These are phyloP conservation scores for Daphoenositta chrysoptera DNA, from an alignment of 2,113 vertebrate genomes.

Conservation along the genomic window DNA sequence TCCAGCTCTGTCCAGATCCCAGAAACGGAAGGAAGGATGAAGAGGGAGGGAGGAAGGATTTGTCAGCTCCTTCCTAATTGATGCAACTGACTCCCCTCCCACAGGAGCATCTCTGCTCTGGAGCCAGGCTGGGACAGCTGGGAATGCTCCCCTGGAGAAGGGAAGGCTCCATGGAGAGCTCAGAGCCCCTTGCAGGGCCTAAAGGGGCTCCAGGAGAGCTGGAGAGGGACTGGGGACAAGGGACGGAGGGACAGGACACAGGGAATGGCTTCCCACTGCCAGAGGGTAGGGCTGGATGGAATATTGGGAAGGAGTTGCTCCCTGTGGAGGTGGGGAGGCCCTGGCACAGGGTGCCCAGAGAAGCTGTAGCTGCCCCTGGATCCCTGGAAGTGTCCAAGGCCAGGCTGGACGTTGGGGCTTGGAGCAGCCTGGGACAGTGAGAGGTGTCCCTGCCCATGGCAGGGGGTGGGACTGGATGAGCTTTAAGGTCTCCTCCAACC, in stretches of 20 bases:
- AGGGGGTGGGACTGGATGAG: accelerated
- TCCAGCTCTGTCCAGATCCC: neutral
- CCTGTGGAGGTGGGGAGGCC: accelerated
- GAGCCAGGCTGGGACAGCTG: neutral
- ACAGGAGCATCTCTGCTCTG: neutral
- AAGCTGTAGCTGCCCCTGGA: neutral
- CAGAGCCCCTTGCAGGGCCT: accelerated
- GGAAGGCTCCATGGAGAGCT: accelerated
- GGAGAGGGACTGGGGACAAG: neutral
- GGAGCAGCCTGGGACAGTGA: accelerated
- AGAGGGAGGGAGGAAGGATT: neutral
- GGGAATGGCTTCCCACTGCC: neutral
- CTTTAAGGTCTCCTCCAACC: neutral
- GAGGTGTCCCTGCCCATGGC: neutral
- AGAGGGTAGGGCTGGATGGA: accelerated
- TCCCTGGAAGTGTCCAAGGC: neutral
- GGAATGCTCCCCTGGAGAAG: accelerated
- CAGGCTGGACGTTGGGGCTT: neutral
- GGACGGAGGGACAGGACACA: neutral
- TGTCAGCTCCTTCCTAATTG: neutral
- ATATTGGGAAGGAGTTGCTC: neutral
- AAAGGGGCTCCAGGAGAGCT: neutral
- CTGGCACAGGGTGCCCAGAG: neutral
- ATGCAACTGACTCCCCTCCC: neutral
- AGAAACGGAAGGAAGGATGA: neutral